Evolutionary conservation across 2,888 invertebrate genomes (phyloP).

Genomic region (Leucophora obtusa): DNA sequence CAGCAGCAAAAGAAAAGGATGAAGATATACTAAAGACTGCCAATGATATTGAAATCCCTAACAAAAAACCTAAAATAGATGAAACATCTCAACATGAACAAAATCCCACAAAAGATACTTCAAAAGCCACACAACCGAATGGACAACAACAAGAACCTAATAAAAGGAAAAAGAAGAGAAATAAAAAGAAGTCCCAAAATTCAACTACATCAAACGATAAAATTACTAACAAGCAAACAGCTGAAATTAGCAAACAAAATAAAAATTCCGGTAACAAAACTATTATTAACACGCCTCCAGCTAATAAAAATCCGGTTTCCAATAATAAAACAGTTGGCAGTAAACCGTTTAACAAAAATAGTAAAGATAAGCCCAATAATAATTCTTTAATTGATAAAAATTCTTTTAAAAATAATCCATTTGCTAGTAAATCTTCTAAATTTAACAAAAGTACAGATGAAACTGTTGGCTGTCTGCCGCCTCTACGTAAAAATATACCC

Average conservation of each 20-base stretch:
- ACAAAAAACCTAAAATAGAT: constrained; percentile 34
- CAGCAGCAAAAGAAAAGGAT: not conserved
- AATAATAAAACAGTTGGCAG: not conserved
- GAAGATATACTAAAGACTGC: not conserved
- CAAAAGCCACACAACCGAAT: not conserved
- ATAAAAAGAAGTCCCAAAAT: constrained; percentile 22
- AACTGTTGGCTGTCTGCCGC: constrained; percentile 42
- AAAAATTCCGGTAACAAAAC: not conserved
- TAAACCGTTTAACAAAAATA: not conserved
- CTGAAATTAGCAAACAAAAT: not conserved
- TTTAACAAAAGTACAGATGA: not conserved
- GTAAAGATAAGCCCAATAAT: not conserved
- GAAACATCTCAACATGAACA: not conserved
- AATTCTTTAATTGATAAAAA: not conserved
- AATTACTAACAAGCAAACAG: not conserved
- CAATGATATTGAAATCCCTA: not conserved
- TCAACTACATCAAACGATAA: not conserved
- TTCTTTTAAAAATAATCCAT: constrained; percentile 47
- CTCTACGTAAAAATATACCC: constrained; percentile 65
- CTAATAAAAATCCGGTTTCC: not conserved
- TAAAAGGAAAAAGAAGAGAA: constrained; percentile 45
- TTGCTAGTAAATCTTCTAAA: constrained; percentile 5
- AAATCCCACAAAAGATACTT: not conserved
- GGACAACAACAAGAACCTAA: not conserved
- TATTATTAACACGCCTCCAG: not conserved